These are phyloP conservation scores for Phoebastria nigripes DNA, from an alignment of 2,797 vertebrate genomes.

Conservation along the genomic window DNA sequence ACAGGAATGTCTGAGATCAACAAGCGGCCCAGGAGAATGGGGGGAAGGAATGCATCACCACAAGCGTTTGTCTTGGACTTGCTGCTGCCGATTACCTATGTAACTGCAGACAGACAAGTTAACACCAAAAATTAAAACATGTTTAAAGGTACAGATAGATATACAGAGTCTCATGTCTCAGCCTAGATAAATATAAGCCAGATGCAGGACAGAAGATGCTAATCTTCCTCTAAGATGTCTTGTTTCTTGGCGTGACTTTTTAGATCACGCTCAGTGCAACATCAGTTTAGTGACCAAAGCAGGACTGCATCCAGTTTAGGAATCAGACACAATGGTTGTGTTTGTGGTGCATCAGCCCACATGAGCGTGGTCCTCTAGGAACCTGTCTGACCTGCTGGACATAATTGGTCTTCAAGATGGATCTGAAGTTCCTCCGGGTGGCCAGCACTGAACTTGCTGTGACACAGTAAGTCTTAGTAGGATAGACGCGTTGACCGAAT, in stretches of 20 bases:
- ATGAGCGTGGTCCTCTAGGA: fast-evolving
- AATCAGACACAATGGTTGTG: neutral
- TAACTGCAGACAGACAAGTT: neutral
- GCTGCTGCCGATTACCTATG: neutral
- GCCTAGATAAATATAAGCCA: neutral
- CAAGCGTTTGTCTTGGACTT: neutral
- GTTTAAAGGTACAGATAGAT: neutral
- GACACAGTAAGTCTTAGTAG: no score
- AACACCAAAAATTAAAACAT: neutral
- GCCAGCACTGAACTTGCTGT: neutral
- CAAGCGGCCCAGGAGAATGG: no score
- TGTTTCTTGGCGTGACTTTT: neutral
- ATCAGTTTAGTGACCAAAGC: neutral
- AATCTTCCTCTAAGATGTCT: neutral
- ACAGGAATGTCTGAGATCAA: no score
- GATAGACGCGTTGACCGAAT: neutral
- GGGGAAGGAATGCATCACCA: no score
- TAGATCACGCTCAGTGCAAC: neutral
- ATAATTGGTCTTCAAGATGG: neutral
- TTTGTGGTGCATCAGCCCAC: neutral
- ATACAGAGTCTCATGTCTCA: neutral
- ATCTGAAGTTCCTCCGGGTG: no score
- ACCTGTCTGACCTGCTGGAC: neutral
- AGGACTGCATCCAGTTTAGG: neutral
- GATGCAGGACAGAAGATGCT: neutral